These are phyloP conservation scores for Pogonomyrmex barbatus DNA, from an alignment of 1,140 invertebrate genomes.

Conservation along the genomic window DNA sequence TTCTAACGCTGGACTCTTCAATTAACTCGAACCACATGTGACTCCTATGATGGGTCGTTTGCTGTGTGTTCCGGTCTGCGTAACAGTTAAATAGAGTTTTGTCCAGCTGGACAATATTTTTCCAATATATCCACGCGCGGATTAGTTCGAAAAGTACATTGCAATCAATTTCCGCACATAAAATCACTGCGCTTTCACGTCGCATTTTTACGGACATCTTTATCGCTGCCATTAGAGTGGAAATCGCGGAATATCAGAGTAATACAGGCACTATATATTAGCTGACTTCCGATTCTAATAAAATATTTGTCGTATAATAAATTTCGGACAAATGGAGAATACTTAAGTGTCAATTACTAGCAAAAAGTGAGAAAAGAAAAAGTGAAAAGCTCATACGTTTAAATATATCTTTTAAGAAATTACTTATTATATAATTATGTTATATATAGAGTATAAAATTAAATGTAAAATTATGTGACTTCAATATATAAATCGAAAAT, in stretches of 20 bases:
- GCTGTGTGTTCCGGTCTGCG: background rate
- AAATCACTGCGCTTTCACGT: constrained; percentile 8
- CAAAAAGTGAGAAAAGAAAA: background rate
- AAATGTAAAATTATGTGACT: background rate
- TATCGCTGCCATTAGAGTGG: background rate
- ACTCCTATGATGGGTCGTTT: constrained; percentile 23
- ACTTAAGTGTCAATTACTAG: background rate
- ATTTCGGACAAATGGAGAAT: background rate
- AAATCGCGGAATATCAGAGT: background rate
- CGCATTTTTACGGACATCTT: background rate
- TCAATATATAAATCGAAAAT: background rate
- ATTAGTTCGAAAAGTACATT: constrained; percentile 35
- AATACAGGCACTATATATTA: background rate
- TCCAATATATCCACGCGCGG: background rate
- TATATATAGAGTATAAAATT: background rate
- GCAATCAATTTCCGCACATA: constrained; percentile 10
- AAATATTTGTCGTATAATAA: background rate
- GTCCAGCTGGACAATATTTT: background rate
- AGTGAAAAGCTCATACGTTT: background rate
- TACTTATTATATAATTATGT: background rate
- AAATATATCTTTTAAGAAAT: background rate
- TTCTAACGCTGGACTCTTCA: constrained; percentile 1
- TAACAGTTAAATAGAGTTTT: constrained; percentile 42
- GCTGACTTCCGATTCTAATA: background rate
- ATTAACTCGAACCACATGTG: constrained; percentile 42